Evolutionary conservation across 2,888 invertebrate species (phyloP).

Genomic region (Bombylius discolor): DNA sequence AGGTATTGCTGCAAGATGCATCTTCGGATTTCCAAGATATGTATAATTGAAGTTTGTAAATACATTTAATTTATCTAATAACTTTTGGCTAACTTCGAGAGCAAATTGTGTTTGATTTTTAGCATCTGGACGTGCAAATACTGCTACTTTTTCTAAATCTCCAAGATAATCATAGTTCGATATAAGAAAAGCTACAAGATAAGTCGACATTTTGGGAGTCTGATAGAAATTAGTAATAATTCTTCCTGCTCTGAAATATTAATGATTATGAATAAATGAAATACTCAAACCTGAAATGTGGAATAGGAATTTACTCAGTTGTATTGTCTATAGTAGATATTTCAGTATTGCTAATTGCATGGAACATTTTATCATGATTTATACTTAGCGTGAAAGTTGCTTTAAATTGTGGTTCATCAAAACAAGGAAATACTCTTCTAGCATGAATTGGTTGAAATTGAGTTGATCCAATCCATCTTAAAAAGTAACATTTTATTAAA

Average conservation of each 20-base stretch:
- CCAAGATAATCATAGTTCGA: conserved; percentile 39
- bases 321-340: not conserved
- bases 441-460: conserved; percentile 56
- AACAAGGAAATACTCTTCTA: conserved; percentile 61
- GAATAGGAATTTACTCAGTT: no score
- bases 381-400: conserved; percentile 51
- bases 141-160: conserved; percentile 24
- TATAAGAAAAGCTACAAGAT: conserved; percentile 67
- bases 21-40: conserved; percentile 47
- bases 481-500: not conserved
- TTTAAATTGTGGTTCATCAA: conserved; percentile 60
- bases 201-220: conserved; percentile 59
- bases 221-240: conserved; percentile 18
- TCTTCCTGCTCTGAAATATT: conserved; percentile 32
- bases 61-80: conserved; percentile 40
- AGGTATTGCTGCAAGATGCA: conserved; percentile 74
- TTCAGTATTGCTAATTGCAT: conserved; percentile 19
- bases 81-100: conserved; percentile 42
- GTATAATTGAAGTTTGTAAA: conserved; percentile 48
- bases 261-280: not conserved
- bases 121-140: conserved; percentile 58
- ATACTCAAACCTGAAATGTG: not conserved
- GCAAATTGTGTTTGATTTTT: conserved; percentile 53
- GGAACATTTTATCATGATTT: conserved; percentile 36
- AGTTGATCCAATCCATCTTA: conserved; percentile 21